Base-by-base conservation (phyloP, 2,797 vertebrate species). In the Microctenopoma stevenorrisi region DNA sequence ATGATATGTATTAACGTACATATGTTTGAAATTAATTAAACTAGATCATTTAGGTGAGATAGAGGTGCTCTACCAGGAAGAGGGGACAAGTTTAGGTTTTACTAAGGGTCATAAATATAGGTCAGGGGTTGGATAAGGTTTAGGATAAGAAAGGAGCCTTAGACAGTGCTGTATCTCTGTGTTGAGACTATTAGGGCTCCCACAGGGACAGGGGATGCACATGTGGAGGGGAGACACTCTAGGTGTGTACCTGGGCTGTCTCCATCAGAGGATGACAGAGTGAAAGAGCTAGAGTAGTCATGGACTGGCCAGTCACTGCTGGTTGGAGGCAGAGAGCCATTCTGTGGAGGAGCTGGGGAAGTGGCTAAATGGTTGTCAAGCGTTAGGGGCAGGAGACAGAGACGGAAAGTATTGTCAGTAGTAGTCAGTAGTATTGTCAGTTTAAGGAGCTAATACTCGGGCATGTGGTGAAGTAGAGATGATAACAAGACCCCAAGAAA, bases 261-360 rank as follows among this genome's bases (percentile, higher is more conserved):
- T 92, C 92, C 92, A 81, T 92, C 91, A 81, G 92, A 92, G 83
- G 93, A 92, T 43, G 89, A 93, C 91, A 94, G 93, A 93, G 89
- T 92, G 90, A 95, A 91, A 84, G 94, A 93, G 92, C 92, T 95
- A 92, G 90, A 91, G 92, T 87, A 94, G 92, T 93, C 92, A 92
- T 88, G 91, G 93, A 93, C 85, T 49, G 94, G 94, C 94, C 95
- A 96, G 91, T 95, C 92, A 35, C 55, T 85, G 92, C 92, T 94
- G 88, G 91, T 87, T 80, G 94, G 93, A 91, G 95, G 95, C 90
- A 93, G 91, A 89, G 92, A 85, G 89, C 88, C 92, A 81, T 91
- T 94, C 92, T 93, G 90, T 83, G 94, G 90, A 81, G 91, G 92
- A 74, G 93, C 92, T 85, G 93, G 94, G 90, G 93, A 85, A 70